A percentile compares a stretch with the other conserved stretches of the same genome.
These are phyloP conservation scores for Nemoura dubitans DNA, from an alignment of 2,888 invertebrate genomes.

Conservation along the genomic window DNA sequence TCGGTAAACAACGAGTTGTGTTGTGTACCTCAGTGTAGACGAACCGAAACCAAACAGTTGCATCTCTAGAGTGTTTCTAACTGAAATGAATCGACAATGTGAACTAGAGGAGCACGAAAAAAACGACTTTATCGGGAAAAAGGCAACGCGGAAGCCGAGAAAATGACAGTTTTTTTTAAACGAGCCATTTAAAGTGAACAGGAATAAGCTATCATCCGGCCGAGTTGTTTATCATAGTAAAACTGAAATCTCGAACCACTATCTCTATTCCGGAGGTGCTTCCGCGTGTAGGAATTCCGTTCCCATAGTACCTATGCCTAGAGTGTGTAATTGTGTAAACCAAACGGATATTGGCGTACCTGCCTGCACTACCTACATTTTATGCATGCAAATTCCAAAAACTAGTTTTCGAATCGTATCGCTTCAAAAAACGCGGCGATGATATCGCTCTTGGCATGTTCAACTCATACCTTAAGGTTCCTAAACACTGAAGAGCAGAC, in stretches of 20 bases:
- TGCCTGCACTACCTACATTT: slow-evolving; percentile 15
- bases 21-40: background rate
- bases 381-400: slow-evolving; percentile 31
- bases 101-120: background rate
- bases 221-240: background rate
- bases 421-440: background rate
- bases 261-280: slow-evolving; percentile 3
- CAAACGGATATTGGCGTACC: background rate
- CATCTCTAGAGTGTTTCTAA: background rate
- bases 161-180: background rate
- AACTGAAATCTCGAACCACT: background rate
- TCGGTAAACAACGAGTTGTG: background rate
- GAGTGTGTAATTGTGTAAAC: background rate
- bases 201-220: background rate
- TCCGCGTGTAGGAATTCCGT: background rate
- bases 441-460: background rate
- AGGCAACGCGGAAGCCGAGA: background rate
- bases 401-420: slow-evolving; percentile 10
- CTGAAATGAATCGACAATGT: background rate
- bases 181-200: no score
- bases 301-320: background rate
- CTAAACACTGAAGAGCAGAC: background rate
- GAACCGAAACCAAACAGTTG: background rate
- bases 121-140: background rate
- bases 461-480: background rate